These are phyloP conservation scores for Micromussa lordhowensis DNA, from an alignment of 92 coral and sea anemone species.

Conservation along the genomic window DNA sequence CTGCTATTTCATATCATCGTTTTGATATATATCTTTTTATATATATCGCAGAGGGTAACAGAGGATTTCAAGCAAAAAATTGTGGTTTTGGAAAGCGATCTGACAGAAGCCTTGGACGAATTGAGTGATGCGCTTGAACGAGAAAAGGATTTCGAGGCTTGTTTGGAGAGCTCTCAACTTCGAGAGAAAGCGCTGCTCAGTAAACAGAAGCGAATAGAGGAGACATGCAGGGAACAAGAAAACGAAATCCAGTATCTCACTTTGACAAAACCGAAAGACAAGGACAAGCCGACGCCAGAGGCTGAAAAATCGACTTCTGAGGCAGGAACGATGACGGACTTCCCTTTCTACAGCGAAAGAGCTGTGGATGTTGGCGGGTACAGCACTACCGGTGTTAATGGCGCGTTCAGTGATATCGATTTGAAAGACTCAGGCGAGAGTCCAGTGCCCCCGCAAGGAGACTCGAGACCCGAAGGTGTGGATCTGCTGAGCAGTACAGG, in stretches of 20 bases:
- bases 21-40: background rate
- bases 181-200: constrained; percentile 88
- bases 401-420: constrained; percentile 34
- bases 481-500: constrained; percentile 66
- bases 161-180: constrained; percentile 75
- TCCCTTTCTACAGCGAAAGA: constrained; percentile 71
- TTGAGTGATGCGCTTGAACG: constrained; percentile 94
- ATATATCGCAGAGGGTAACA: constrained; percentile 71
- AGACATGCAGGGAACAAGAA: constrained; percentile 90
- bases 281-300: constrained; percentile 27
- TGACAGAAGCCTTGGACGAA: constrained; percentile 95
- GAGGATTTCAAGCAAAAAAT: constrained; percentile 86
- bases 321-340: constrained; percentile 75
- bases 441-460: constrained; percentile 35
- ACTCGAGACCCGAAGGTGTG: constrained; percentile 68
- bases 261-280: constrained; percentile 39
- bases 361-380: constrained; percentile 66
- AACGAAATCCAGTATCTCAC: constrained; percentile 88
- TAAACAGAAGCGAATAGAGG: constrained; percentile 86
- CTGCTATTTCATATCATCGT: background rate
- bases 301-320: constrained; percentile 44
- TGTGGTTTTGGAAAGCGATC: constrained; percentile 82
- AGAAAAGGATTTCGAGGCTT: constrained; percentile 84
- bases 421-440: constrained; percentile 33
- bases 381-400: background rate